A percentile compares a stretch with the other conserved stretches of the same genome.
These are phyloP conservation scores for Leptinotarsa lineolata DNA, from an alignment of 1,140 invertebrate genomes.

Conservation along the genomic window DNA sequence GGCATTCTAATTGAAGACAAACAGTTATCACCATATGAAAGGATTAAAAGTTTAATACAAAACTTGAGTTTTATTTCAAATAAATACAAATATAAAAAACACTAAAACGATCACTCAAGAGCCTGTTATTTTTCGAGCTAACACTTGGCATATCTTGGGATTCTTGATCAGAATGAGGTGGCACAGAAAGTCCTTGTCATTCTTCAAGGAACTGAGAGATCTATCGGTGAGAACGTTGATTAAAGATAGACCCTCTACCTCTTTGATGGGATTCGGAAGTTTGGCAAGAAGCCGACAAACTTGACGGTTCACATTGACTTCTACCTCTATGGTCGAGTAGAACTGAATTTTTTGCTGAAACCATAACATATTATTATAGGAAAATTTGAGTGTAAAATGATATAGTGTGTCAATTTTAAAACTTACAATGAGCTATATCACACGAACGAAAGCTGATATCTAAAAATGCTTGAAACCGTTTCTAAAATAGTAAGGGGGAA, in stretches of 20 bases:
- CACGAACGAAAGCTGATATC: too few relatives aligned
- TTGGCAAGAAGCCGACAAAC: constrained; percentile 43
- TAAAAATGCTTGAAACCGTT: too few relatives aligned
- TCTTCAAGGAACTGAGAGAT: constrained; percentile 38
- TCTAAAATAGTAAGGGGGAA: too few relatives aligned
- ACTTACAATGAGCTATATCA: too few relatives aligned
- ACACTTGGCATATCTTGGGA: constrained; percentile 42
- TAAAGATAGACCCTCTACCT: constrained; percentile 44
- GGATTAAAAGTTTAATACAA: too few relatives aligned
- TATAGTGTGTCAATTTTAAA: too few relatives aligned
- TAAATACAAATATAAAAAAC: constrained; percentile 1
- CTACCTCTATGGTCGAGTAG: constrained; percentile 21
- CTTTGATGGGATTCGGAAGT: constrained; percentile 43
- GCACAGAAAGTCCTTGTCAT: constrained; percentile 47
- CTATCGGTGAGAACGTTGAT: constrained; percentile 39
- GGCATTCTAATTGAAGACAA: constrained; percentile 21
- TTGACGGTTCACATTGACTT: constrained; percentile 31
- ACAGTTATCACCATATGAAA: neutral
- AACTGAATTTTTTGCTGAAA: constrained; percentile 28
- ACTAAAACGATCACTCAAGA: neutral
- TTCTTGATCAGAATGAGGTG: constrained; percentile 44
- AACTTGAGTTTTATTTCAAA: neutral
- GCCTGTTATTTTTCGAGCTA: constrained; percentile 47
- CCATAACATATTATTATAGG: neutral
- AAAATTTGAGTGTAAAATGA: too few relatives aligned